These are phyloP conservation scores for Popillia japonica DNA, from an alignment of 1,140 invertebrate species.

Conservation along the genomic window DNA sequence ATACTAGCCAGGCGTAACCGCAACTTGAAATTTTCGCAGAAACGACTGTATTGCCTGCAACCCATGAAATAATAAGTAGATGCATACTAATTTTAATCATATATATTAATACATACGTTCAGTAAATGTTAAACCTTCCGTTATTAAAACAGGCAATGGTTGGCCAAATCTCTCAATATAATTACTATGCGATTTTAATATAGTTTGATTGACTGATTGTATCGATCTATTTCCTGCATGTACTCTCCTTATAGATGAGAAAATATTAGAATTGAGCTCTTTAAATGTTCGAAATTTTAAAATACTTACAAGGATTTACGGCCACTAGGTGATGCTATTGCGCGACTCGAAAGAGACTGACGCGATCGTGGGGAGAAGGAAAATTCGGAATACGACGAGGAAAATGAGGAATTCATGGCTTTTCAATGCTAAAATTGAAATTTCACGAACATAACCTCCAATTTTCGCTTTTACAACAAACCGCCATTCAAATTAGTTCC, in stretches of 20 bases:
- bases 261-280: background rate
- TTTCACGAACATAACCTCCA: conserved; percentile 1
- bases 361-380: background rate
- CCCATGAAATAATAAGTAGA: too few species aligned
- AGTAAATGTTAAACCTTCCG: conserved; percentile 84
- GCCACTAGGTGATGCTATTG: background rate
- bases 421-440: background rate
- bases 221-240: background rate
- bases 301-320: conserved; percentile 16
- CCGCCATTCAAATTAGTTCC: background rate
- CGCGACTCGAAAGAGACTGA: background rate
- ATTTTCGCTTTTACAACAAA: background rate
- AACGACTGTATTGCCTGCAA: conserved; percentile 67
- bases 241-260: background rate
- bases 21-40: conserved; percentile 64
- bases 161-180: conserved; percentile 79
- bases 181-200: conserved; percentile 73
- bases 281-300: background rate
- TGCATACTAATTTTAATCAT: too few species aligned
- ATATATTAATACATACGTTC: conserved; percentile 67
- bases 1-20: conserved; percentile 81
- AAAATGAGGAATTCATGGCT: conserved; percentile 16
- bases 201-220: conserved; percentile 69
- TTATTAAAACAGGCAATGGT: conserved; percentile 84
- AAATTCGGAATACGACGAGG: background rate